These are phyloP conservation scores for Tinea semifulvella DNA, from an alignment of 2,888 invertebrate genomes.

Conservation along the genomic window DNA sequence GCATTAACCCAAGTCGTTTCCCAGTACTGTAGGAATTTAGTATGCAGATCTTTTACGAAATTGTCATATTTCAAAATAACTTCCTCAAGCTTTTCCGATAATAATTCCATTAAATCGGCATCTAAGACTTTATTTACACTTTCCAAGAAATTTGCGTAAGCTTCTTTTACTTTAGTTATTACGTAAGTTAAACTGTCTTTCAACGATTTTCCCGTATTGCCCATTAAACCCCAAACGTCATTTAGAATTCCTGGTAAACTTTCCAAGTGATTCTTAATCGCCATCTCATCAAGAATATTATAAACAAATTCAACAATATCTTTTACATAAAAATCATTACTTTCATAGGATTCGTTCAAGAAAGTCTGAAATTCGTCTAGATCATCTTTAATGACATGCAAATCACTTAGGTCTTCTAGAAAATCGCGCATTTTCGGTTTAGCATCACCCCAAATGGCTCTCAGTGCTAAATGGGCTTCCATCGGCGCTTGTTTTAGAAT, in stretches of 20 bases:
- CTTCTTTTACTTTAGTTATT: constrained; percentile 75
- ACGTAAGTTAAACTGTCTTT: constrained; percentile 79
- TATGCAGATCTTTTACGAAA: constrained; percentile 80
- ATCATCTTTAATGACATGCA: constrained; percentile 78
- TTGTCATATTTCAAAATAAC: constrained; percentile 81
- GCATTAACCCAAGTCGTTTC: constrained; percentile 79
- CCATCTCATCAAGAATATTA: constrained; percentile 79
- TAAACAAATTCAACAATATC: constrained; percentile 76
- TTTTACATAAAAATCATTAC: constrained; percentile 85
- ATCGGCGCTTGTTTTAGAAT: constrained; percentile 65
- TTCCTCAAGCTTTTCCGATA: constrained; percentile 73
- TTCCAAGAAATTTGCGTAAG: constrained; percentile 75
- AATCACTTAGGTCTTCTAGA: constrained; percentile 75
- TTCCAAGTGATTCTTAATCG: constrained; percentile 79
- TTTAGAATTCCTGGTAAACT: constrained; percentile 81
- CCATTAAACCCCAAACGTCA: constrained; percentile 87
- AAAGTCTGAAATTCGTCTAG: constrained; percentile 74
- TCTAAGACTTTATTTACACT: constrained; percentile 74
- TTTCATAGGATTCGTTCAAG: constrained; percentile 79
- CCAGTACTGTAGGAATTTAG: constrained; percentile 69
- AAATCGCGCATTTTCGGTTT: constrained; percentile 75
- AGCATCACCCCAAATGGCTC: constrained; percentile 79
- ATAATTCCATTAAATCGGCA: constrained; percentile 78
- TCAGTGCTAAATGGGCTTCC: constrained; percentile 73
- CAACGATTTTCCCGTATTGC: constrained; percentile 82